Conservation (phyloP, 1,140 invertebrate species). For the Danaus melanippus region DNA sequence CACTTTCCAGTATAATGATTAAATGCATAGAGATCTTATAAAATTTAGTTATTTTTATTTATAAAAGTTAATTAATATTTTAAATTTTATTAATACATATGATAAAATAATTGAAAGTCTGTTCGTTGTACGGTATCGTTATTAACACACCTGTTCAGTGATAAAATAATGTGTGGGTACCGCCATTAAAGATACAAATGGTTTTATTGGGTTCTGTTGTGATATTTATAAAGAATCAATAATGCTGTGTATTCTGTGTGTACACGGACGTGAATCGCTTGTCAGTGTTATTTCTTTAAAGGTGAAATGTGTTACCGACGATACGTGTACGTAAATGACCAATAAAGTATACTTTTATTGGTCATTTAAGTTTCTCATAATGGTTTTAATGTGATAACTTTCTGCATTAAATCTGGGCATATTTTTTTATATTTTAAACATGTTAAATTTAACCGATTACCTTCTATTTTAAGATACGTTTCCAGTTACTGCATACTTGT, state of each 20-base stretch:
- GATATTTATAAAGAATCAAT: slow-evolving; percentile 5
- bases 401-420: slow-evolving; percentile 18
- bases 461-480: too few species aligned
- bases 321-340: slow-evolving; percentile 15
- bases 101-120: slow-evolving; percentile 20
- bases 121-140: slow-evolving; percentile 16
- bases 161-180: slow-evolving; percentile 24
- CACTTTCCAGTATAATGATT: neutral
- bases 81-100: slow-evolving; percentile 14
- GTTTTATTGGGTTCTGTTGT: slow-evolving; percentile 9
- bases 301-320: neutral
- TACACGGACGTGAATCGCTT: slow-evolving; percentile 4
- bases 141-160: slow-evolving; percentile 27
- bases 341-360: slow-evolving; percentile 22
- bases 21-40: too few species aligned
- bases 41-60: neutral
- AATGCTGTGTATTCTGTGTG: neutral
- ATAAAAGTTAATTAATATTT: slow-evolving; percentile 14
- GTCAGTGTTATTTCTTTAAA: neutral
- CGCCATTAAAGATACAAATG: slow-evolving; percentile 24
- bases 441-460: slow-evolving; percentile 2
- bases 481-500: too few species aligned
- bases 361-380: slow-evolving; percentile 21
- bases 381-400: slow-evolving; percentile 22
- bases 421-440: slow-evolving; percentile 15